These are phyloP conservation scores for Anser brachyrhynchus DNA, from an alignment of 2,113 vertebrate genomes.

Conservation along the genomic window DNA sequence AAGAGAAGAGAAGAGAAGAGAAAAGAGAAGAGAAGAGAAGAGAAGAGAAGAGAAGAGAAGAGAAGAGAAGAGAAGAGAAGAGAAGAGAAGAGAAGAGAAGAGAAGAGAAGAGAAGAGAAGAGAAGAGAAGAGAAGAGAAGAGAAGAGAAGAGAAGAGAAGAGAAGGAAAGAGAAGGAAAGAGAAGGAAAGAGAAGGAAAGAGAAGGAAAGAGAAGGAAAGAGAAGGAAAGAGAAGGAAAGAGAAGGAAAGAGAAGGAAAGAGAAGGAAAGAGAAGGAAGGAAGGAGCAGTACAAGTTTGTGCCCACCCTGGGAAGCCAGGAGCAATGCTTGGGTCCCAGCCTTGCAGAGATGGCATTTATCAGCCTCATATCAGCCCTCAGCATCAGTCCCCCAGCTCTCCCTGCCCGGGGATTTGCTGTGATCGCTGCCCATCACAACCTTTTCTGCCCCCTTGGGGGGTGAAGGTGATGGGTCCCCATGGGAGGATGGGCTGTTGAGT, in stretches of 20 bases:
- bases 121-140: background rate
- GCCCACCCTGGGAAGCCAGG: background rate
- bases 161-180: too few relatives aligned
- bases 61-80: too few relatives aligned
- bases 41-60: too few relatives aligned
- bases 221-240: background rate
- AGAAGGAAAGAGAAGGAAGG: background rate
- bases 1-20: too few relatives aligned
- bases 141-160: too few relatives aligned
- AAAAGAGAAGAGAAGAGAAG: too few relatives aligned
- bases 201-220: too few relatives aligned
- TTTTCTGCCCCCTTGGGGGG: rapidly evolving
- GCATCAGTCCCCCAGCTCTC: background rate
- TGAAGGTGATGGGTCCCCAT: background rate
- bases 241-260: too few relatives aligned
- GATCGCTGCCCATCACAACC: background rate
- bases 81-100: too few relatives aligned
- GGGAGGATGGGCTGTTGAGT: background rate
- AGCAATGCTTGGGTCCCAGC: background rate
- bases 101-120: too few relatives aligned
- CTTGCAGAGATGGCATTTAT: background rate
- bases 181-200: background rate
- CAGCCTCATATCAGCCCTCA: background rate
- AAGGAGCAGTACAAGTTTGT: background rate
- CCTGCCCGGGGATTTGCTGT: background rate